These are phyloP conservation scores for Lepus timidus DNA, from an alignment of 2,113 vertebrate species.

Conservation along the genomic window DNA sequence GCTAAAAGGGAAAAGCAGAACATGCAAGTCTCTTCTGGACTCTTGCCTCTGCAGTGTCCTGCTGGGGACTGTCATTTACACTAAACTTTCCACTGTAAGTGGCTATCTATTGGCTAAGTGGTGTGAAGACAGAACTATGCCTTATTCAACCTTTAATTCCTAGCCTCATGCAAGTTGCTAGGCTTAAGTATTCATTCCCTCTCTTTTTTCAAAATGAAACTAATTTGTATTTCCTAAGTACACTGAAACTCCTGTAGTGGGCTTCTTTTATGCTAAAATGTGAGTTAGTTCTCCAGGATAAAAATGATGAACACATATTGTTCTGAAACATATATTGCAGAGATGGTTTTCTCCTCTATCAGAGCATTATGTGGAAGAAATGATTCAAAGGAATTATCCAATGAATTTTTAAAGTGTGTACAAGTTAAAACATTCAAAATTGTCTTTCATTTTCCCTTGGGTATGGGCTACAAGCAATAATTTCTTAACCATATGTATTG, in stretches of 20 bases:
- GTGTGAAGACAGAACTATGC: background rate
- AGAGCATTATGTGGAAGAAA: background rate
- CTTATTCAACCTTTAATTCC: background rate
- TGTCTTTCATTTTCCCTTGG: background rate
- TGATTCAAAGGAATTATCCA: background rate
- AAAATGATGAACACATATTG: background rate
- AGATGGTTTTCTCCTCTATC: slow-evolving; percentile 3
- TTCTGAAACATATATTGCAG: background rate
- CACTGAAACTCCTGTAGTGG: background rate
- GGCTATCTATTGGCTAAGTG: background rate
- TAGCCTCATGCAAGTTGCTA: background rate
- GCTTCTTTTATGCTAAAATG: background rate
- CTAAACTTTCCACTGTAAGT: background rate
- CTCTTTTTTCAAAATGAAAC: background rate
- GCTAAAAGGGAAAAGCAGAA: background rate
- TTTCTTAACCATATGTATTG: background rate
- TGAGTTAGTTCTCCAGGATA: background rate
- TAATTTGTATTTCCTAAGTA: background rate
- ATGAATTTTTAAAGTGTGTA: background rate
- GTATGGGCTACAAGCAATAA: background rate
- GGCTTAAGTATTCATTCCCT: background rate
- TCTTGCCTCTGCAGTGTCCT: background rate
- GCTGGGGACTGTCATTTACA: background rate
- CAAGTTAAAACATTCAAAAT: background rate
- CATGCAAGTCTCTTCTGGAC: background rate